Conservation (phyloP, 2,888 invertebrate genomes). For the Linnaemya vulpina region DNA sequence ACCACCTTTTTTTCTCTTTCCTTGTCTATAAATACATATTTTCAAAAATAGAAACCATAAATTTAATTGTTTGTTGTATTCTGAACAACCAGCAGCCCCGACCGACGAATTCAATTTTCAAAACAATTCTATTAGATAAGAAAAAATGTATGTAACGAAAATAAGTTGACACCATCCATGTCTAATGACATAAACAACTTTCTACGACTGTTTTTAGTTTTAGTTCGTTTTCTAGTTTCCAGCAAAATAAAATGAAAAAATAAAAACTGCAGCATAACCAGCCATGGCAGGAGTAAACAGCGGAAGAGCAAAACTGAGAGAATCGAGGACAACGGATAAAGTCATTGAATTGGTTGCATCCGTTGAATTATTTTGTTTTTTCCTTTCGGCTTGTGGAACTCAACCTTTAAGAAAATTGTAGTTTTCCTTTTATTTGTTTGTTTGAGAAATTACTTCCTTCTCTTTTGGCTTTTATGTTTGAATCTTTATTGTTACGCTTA, state of each 20-base stretch:
- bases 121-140: constrained; percentile 29
- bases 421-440: constrained; percentile 27
- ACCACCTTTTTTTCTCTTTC: constrained; percentile 38
- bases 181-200: constrained; percentile 42
- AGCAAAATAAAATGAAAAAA: not conserved
- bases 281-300: constrained; percentile 4
- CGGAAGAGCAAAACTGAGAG: constrained; percentile 19
- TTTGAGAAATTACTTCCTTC: constrained; percentile 50
- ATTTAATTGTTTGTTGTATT: constrained; percentile 47
- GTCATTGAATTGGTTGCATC: constrained; percentile 64
- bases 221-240: constrained; percentile 6
- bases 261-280: not conserved
- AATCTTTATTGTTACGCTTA: not conserved
- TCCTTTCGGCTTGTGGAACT: constrained; percentile 5
- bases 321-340: constrained; percentile 47
- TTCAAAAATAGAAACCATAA: constrained; percentile 65
- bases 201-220: not conserved
- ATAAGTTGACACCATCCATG: constrained; percentile 36
- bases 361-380: constrained; percentile 11
- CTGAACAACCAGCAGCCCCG: constrained; percentile 57
- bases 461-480: not conserved
- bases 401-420: constrained; percentile 16
- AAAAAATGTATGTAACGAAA: constrained; percentile 14
- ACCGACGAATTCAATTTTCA: constrained; percentile 32
- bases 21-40: not conserved